Percentiles rank a stretch among this genome's conserved stretches.
These are phyloP conservation scores for Tetanocera ferruginea DNA, from an alignment of 2,888 invertebrate species.

Conservation along the genomic window DNA sequence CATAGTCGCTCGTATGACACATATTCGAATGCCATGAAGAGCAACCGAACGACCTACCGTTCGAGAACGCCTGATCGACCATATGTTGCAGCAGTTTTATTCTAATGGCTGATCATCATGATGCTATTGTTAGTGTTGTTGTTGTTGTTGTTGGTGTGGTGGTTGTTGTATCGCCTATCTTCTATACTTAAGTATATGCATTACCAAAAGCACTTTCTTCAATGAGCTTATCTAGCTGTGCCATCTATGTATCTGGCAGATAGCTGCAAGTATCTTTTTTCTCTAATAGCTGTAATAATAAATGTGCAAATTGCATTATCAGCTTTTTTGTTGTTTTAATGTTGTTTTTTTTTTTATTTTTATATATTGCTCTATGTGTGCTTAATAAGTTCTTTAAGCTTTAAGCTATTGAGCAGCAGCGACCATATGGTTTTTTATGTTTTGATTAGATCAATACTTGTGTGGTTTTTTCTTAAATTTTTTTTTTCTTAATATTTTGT, in stretches of 20 bases:
- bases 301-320: constrained; percentile 28
- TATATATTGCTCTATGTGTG: not conserved
- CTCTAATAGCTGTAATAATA: constrained; percentile 21
- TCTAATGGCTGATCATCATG: not conserved
- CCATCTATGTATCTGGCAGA: not conserved
- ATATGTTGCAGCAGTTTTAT: not conserved
- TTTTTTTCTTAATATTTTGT: not conserved
- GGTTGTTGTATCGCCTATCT: not conserved
- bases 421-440: not conserved
- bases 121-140: not conserved
- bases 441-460: too few relatives aligned
- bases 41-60: not conserved
- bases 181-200: not conserved
- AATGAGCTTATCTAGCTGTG: not conserved
- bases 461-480: too few relatives aligned
- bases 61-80: not conserved
- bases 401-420: not conserved
- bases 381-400: constrained; percentile 4
- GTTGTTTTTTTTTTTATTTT: too few relatives aligned
- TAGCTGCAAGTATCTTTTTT: not conserved
- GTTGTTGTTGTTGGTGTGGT: not conserved
- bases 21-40: constrained; percentile 15
- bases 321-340: not conserved
- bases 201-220: constrained; percentile 25
- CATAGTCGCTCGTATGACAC: constrained; percentile 13